Percentiles rank a stretch among this genome's conserved stretches.
These are phyloP conservation scores for Amphibalanus amphitrite DNA, from an alignment of 1,140 invertebrate species.

Conservation along the genomic window DNA sequence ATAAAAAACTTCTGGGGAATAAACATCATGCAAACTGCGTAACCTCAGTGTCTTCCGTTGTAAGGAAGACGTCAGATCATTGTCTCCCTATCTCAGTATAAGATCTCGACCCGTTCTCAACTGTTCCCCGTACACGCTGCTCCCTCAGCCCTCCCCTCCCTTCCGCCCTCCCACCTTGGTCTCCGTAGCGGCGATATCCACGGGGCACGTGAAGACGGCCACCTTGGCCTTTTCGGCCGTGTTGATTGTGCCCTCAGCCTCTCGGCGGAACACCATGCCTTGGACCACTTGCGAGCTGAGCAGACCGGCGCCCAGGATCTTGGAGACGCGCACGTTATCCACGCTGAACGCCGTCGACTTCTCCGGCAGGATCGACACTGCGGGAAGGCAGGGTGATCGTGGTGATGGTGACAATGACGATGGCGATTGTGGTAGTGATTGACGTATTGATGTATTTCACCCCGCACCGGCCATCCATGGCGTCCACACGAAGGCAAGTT, in stretches of 20 bases:
- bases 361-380: conserved; percentile 19
- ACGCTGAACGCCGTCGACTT: conserved; percentile 72
- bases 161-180: conserved; percentile 73
- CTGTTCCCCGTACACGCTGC: no score
- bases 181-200: conserved; percentile 95
- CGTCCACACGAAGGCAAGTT: no score
- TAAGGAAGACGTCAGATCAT: no score
- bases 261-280: conserved; percentile 95
- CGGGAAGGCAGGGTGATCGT: conserved; percentile 7
- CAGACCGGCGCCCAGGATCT: conserved; percentile 70
- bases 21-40: no score
- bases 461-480: no score
- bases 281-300: conserved; percentile 50
- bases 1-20: no score
- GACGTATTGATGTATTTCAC: conserved; percentile 6
- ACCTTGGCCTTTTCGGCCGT: conserved; percentile 64
- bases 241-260: conserved; percentile 79
- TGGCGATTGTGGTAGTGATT: conserved; percentile 8
- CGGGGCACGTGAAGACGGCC: conserved; percentile 83
- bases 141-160: no score
- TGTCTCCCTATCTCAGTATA: no score
- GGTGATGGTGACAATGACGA: background rate
- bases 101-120: no score
- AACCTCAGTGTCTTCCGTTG: no score
- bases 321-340: conserved; percentile 92